Conservation (phyloP, 2,797 vertebrate genomes). For the Mycteria americana region DNA sequence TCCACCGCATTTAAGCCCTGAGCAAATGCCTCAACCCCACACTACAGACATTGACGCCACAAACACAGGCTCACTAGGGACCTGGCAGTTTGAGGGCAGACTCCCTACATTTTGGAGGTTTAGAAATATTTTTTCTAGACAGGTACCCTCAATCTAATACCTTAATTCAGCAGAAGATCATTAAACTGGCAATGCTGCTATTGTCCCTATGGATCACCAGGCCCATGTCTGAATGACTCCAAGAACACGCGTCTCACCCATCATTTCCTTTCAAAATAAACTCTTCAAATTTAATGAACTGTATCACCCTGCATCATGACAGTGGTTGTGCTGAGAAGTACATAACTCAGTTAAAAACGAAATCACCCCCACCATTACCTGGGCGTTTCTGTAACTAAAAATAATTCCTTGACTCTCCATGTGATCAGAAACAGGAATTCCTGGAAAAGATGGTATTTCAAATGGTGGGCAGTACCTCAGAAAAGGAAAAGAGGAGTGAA, state of each 20-base stretch:
- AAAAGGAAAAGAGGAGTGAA: background rate
- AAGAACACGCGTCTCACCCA: background rate
- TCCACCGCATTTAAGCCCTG: background rate
- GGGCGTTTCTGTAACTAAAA: background rate
- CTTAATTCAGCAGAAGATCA: background rate
- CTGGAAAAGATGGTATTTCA: background rate
- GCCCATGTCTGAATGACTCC: background rate
- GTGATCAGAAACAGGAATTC: background rate
- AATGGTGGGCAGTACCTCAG: background rate
- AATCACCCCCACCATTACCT: background rate
- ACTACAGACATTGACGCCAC: rapidly evolving
- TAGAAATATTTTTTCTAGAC: background rate
- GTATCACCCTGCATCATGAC: rapidly evolving
- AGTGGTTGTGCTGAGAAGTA: background rate
- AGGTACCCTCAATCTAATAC: background rate
- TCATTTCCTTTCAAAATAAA: background rate
- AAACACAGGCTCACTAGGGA: background rate
- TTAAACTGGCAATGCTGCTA: background rate
- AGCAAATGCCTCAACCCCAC: background rate
- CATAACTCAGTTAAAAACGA: background rate
- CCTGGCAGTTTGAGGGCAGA: background rate
- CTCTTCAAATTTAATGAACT: background rate
- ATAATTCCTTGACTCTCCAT: background rate
- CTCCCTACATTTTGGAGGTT: background rate
- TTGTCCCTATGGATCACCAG: background rate